Conservation (phyloP, 2,113 vertebrate species). For the Andinoacara biseriatus region DNA sequence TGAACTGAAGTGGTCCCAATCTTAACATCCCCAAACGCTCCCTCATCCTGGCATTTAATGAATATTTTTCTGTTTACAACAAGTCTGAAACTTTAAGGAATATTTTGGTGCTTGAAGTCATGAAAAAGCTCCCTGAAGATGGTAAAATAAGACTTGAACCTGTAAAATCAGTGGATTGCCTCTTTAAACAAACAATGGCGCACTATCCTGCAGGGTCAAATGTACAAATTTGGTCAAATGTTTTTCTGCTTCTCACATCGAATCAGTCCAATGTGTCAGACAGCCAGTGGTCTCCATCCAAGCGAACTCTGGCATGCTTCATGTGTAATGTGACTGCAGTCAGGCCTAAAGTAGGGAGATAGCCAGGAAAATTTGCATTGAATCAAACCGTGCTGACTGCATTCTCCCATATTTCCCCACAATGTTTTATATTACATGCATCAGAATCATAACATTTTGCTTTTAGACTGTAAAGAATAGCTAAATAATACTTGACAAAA, state of each 20-base stretch:
- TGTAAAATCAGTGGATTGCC: background rate
- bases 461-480: constrained; percentile 4
- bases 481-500: constrained; percentile 3
- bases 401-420: background rate
- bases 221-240: constrained; percentile 21
- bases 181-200: background rate
- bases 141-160: background rate
- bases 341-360: background rate
- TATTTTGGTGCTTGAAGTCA: background rate
- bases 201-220: background rate
- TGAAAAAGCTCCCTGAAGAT: background rate
- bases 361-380: constrained; percentile 53
- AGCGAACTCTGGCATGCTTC: constrained; percentile 29
- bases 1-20: too few relatives aligned
- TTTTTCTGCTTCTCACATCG: constrained; percentile 24
- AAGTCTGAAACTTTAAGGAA: too few relatives aligned
- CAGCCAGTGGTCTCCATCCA: background rate
- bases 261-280: constrained; percentile 15
- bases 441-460: background rate
- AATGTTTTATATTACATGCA: constrained; percentile 25
- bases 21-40: too few relatives aligned
- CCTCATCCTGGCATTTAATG: too few relatives aligned
- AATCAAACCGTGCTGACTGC: constrained; percentile 12
- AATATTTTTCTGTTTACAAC: too few relatives aligned
- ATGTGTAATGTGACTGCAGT: constrained; percentile 3